Conservation (phyloP, 1,140 invertebrate species). For the Doryteuthis pealeii region DNA sequence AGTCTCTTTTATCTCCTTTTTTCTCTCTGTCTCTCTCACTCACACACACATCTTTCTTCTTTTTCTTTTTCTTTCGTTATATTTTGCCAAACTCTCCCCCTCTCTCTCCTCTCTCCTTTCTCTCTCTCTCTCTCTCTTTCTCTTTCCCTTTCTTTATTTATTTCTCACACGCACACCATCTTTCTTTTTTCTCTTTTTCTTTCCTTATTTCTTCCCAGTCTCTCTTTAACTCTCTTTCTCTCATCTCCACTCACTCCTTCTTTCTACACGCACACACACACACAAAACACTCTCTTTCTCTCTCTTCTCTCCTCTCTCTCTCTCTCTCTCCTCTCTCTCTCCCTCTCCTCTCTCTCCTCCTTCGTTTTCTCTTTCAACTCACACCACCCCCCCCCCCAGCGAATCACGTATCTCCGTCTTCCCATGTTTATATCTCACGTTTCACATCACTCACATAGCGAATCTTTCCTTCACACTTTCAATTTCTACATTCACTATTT, state of each 20-base stretch:
- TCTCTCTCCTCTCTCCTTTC: background rate
- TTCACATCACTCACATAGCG: background rate
- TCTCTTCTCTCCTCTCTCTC: background rate
- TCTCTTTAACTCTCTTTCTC: background rate
- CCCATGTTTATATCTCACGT: background rate
- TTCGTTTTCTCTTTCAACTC: background rate
- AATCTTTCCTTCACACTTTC: background rate
- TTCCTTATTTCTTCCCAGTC: background rate
- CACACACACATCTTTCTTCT: background rate
- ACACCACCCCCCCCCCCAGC: background rate
- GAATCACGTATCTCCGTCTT: background rate
- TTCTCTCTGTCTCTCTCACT: too few species aligned
- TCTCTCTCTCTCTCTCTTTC: background rate
- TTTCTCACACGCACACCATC: background rate
- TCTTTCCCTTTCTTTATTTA: background rate
- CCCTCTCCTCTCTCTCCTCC: background rate
- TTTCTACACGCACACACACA: background rate
- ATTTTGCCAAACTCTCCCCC: too few species aligned
- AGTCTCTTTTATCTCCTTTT: background rate
- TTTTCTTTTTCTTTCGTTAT: too few species aligned
- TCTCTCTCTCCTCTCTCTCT: background rate
- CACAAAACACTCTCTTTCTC: background rate
- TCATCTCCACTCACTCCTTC: background rate
- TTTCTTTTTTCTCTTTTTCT: background rate
- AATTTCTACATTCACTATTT: background rate